Percentiles rank a stretch among this genome's conserved stretches.
Evolutionary conservation across 2,797 vertebrate species (phyloP).

Genomic region (Hyperoplus lanceolatus): DNA sequence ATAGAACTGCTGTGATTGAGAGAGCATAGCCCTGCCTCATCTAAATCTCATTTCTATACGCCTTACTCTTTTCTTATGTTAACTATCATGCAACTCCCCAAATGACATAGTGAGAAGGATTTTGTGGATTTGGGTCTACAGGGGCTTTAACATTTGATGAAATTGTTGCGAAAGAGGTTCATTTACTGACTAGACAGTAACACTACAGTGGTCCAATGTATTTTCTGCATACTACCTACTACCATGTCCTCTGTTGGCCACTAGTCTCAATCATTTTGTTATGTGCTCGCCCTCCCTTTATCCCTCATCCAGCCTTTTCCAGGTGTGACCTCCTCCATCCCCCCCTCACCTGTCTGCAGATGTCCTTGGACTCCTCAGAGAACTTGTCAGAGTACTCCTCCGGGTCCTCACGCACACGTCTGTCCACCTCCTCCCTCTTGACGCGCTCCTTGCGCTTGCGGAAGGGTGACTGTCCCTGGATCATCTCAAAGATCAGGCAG

Average conservation of each 20-base stretch:
- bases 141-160: too few relatives aligned
- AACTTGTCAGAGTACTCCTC: slow-evolving; percentile 92
- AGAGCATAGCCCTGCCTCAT: too few relatives aligned
- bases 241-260: not conserved
- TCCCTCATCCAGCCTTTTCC: not conserved
- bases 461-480: slow-evolving; percentile 93
- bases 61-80: too few relatives aligned
- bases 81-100: too few relatives aligned
- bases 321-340: not conserved
- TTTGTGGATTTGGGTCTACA: too few relatives aligned
- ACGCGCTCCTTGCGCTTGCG: slow-evolving; percentile 92
- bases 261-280: not conserved
- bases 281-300: not conserved
- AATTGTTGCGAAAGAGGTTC: too few relatives aligned
- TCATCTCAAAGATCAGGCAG: slow-evolving; percentile 95
- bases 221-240: not conserved
- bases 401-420: slow-evolving; percentile 88
- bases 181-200: not conserved
- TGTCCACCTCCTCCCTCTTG: slow-evolving; percentile 91
- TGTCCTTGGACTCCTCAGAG: slow-evolving; percentile 90
- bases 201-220: not conserved
- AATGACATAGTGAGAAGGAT: too few relatives aligned
- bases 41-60: too few relatives aligned
- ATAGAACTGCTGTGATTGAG: too few relatives aligned
- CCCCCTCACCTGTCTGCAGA: slow-evolving; percentile 92